Base-by-base conservation (phyloP, 2,113 vertebrate species). In the Nipponia nippon region DNA sequence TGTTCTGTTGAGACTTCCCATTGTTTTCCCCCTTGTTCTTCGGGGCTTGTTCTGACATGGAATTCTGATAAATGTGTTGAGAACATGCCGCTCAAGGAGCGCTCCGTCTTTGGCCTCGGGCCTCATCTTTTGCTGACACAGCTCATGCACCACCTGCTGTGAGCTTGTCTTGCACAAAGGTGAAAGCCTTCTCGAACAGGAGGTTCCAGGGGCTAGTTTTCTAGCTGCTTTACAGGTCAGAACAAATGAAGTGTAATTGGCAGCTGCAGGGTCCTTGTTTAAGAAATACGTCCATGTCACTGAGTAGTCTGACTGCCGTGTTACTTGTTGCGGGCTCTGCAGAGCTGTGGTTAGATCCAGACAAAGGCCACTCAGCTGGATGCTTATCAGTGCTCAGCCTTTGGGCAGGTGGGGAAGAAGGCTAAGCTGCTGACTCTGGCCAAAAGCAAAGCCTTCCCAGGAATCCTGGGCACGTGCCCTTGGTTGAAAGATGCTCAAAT, bases 391-490 rank as follows among this genome's bases (percentile, higher is more conserved):
- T 59, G 36, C 20, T 81, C 53, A 42, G 47, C 67, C 50, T 89
- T 94, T 65, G 62, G 77, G 70, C 67, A 67, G 7, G 44, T 83
- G 58, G 40, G 32, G 44, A 93, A 62, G 72, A 85, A 83, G 49
- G 62, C 62, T 89, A 47, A 77, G 44, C 72, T 94, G 55, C 63
- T 96, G 70, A 58, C 52, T 79, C 44, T 83, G 49, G 66, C 85
- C 67, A 90, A 75, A 93, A 88, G 49, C n/a, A 86, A 95, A 78
- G 75, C 46, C 73, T 95, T 95, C 63, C 93, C 82, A 86, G 85
- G 70, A 87, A 52, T 78, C 34, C 25, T 81, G 88, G 61, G 55
- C 46, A 62, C 16, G 2, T 88, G 78, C 58, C 77, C 34, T 58
- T 83, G 70, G 20, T 34, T 85, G 58, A 87, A 87, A 90, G 78